Percentiles rank a stretch among this genome's conserved stretches.
Conservation (phyloP, 2,888 invertebrate genomes). For the Apodemia zela region DNA sequence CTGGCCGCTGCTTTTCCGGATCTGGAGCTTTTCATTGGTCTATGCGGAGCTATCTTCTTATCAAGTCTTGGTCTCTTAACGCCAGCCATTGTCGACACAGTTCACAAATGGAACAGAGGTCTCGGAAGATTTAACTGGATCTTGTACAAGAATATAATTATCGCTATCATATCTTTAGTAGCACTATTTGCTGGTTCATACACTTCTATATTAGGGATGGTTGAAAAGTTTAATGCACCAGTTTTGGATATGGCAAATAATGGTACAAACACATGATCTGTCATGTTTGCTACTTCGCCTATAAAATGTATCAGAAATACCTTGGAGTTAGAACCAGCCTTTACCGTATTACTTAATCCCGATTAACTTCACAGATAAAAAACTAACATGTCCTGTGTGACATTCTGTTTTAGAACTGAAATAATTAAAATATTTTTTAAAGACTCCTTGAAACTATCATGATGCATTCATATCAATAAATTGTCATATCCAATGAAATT, state of each 20-base stretch:
- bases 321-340: background rate
- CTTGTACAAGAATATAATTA: constrained; percentile 83
- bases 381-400: too few species aligned
- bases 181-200: constrained; percentile 67
- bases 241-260: constrained; percentile 21
- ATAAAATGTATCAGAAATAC: background rate
- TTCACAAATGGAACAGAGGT: constrained; percentile 82
- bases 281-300: background rate
- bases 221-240: constrained; percentile 54
- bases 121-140: constrained; percentile 85
- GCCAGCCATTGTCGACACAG: constrained; percentile 87
- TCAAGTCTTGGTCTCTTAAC: constrained; percentile 87
- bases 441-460: too few species aligned
- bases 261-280: constrained; percentile 17
- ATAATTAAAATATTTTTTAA: too few species aligned
- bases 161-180: constrained; percentile 53
- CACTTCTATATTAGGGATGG: constrained; percentile 57
- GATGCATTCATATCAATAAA: too few species aligned
- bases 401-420: too few species aligned
- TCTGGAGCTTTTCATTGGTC: constrained; percentile 91
- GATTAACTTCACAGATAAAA: too few species aligned
- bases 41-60: constrained; percentile 90
- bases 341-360: too few species aligned
- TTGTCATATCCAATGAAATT: too few species aligned
- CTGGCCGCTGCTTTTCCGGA: constrained; percentile 90